A percentile compares a stretch with the other conserved stretches of the same genome.
phyloP scores from a whole-genome alignment of 2,888 invertebrate genomes.

The Drosophila nr. perissopoda region DNA sequence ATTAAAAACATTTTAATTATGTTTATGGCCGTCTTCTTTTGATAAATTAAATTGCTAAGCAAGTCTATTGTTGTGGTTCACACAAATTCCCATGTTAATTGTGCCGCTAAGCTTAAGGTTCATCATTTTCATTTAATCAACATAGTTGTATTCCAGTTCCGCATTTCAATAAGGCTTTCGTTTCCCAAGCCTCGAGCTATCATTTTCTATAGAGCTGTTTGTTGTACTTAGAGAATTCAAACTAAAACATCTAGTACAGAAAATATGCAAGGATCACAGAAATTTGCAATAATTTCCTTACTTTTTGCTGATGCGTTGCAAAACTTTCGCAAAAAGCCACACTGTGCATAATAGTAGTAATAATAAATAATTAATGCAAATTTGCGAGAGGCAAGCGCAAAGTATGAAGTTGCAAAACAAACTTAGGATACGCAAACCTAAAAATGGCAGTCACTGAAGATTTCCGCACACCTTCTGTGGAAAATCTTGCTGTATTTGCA shows the following conservation, averaged over 20 bases:
- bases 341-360: slow-evolving; percentile 18
- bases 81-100: slow-evolving; percentile 1
- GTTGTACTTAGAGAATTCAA: not conserved
- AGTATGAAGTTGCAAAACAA: slow-evolving; percentile 16
- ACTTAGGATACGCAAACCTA: slow-evolving; percentile 7
- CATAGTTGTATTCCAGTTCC: not conserved
- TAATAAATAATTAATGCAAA: slow-evolving; percentile 44
- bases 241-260: not conserved
- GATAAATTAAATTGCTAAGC: slow-evolving; percentile 32
- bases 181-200: not conserved
- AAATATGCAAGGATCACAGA: not conserved
- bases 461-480: slow-evolving; percentile 32
- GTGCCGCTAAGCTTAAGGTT: not conserved
- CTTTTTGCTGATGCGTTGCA: slow-evolving; percentile 15
- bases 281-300: not conserved
- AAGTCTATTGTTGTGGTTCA: slow-evolving; percentile 6
- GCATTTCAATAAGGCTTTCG: not conserved
- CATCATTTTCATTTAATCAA: slow-evolving; percentile 9
- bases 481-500: slow-evolving; percentile 49
- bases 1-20: slow-evolving; percentile 75
- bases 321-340: slow-evolving; percentile 25
- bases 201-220: not conserved
- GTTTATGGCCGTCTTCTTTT: slow-evolving; percentile 55
- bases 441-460: slow-evolving; percentile 18
- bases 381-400: not conserved